A percentile compares a stretch with the other conserved stretches of the same genome.
phyloP scores from a whole-genome alignment of 2,113 vertebrate species.

The Trachemys scripta region DNA sequence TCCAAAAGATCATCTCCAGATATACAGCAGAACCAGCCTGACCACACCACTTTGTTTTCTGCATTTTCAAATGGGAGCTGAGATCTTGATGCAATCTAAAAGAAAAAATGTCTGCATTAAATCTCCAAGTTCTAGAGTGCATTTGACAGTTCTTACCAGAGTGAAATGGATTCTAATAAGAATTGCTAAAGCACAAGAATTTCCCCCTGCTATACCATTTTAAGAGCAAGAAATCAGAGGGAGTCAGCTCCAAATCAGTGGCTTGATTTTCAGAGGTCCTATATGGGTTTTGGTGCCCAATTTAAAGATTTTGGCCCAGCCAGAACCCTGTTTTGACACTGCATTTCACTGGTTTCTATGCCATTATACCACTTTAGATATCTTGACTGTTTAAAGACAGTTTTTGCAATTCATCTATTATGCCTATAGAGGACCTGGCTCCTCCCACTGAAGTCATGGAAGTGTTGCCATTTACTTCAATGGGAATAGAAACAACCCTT shows the following conservation, averaged over 20 bases:
- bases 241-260: not conserved
- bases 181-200: not conserved
- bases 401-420: not conserved
- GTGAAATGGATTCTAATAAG: not conserved
- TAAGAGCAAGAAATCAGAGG: not conserved
- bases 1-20: slow-evolving; percentile 84
- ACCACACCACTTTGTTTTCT: slow-evolving; percentile 85
- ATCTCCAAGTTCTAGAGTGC: not conserved
- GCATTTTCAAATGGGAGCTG: slow-evolving; percentile 62
- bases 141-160: not conserved
- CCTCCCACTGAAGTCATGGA: not conserved
- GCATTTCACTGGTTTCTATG: fast-evolving
- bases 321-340: not conserved
- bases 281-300: not conserved
- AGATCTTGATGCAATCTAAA: slow-evolving; percentile 82
- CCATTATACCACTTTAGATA: not conserved
- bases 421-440: fast-evolving
- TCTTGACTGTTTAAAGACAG: not conserved
- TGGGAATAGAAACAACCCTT: not conserved
- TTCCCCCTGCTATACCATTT: not conserved
- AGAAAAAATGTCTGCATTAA: not conserved
- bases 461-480: not conserved
- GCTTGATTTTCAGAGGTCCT: not conserved
- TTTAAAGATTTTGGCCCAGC: not conserved
- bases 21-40: slow-evolving; percentile 89